Conservation (phyloP, 1,140 invertebrate species). For the Laupala kohalensis region DNA sequence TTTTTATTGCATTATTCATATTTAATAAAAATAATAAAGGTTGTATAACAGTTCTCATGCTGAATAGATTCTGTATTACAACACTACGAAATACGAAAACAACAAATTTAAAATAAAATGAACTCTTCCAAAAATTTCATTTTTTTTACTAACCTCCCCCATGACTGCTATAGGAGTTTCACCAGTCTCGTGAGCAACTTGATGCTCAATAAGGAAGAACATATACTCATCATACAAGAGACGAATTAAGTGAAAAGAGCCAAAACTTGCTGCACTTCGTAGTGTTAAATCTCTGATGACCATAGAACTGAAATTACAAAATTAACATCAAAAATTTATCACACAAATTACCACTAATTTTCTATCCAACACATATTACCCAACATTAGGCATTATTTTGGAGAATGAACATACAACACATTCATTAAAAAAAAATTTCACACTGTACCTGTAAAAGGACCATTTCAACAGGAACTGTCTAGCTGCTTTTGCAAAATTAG, state of each 20-base stretch:
- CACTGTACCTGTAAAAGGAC: conserved; percentile 86
- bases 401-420: background rate
- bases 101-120: no score
- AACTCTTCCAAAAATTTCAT: no score
- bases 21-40: no score
- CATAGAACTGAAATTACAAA: conserved; percentile 61
- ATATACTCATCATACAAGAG: conserved; percentile 98
- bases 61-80: no score
- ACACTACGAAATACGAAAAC: no score
- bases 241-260: conserved; percentile 95
- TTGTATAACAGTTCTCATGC: no score
- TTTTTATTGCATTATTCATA: no score
- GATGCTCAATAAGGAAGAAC: conserved; percentile 96
- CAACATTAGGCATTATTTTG: no score
- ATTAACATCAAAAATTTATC: conserved; percentile 5
- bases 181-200: conserved; percentile 80
- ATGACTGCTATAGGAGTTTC: conserved; percentile 92
- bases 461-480: conserved; percentile 94
- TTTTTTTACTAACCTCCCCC: conserved; percentile 44
- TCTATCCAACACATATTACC: background rate
- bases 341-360: conserved; percentile 5
- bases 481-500: conserved; percentile 76
- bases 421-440: background rate
- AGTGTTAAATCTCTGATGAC: conserved; percentile 90
- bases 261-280: conserved; percentile 93